Evolutionary conservation across 2,797 vertebrate genomes (phyloP), one percentile per base, ranked within the genome.

Genomic region (Fringilla coelebs): DNA sequence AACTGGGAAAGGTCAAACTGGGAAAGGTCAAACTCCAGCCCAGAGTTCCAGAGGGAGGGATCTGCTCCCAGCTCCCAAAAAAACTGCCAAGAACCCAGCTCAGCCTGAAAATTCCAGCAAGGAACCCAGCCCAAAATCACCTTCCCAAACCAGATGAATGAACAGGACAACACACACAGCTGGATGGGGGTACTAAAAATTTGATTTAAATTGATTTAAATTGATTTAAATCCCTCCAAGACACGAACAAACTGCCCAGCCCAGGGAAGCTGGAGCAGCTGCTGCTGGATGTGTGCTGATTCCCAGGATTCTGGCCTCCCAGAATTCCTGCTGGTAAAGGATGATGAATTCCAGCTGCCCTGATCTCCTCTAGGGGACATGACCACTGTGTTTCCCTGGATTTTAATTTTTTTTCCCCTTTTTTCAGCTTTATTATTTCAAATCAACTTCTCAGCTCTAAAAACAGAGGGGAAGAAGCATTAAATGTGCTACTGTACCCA

Each of bases 401-500:
- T 40, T 36, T 13, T 58, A 15, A 40, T 16, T 41, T 72, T 52
- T 87, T 40, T 31, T 11, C 13, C 21, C 45, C 9, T 11, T 31
- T 54, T 55, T n/a, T n/a, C 20, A 73, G 43, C 78, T 89, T 80
- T 76, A 13, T 63, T 52, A 90, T 91, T 51, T 88, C 80, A 41
- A 49, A 60, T 60, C 83, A 38, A 93, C 73, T 93, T 91, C 93
- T 96, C 87, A 94, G 85, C 90, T 93, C 78, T 67, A 73, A 95
- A 94, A 88, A 38, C 46, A 77, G 91, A 83, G 46, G 58, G 67
- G 67, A 32, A 51, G 29, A 40, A 70, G 36, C 48, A 32, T 84
- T 86, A 93, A 93, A 74, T 94, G 95, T 83, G 94, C 97, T 97
- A 91, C 88, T 96, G 90, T 96, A 96, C 95, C 92, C 65, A 95